Base-by-base conservation (phyloP, 1,140 invertebrate genomes). In the Drosophila mojavensis region DNA sequence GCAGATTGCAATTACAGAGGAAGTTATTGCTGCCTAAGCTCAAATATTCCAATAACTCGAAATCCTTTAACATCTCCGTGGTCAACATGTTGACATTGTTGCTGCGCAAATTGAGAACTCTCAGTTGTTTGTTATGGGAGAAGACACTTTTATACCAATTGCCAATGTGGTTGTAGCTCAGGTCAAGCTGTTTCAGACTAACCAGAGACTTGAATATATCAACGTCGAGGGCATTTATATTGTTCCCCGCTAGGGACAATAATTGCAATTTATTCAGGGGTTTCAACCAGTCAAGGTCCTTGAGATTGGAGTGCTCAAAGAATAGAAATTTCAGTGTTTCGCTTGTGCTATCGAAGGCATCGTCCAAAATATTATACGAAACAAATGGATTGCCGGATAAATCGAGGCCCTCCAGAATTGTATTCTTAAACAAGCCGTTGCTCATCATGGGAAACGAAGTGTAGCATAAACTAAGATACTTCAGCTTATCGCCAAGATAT, bases 71-170 rank as follows among this genome's bases (percentile, higher is more conserved):
- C 93, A 94, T 94, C 61, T 93, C 89, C 7, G 82, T 80, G 0
- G 93, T 91, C 4, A 94, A 85, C 17, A 94, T 62, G 41, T 94
- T 94, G 11, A 95, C 92, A 48, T 93, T 94, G 55, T 95, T 95
- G 4, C 93, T 75, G 11, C 74, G 78, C 4, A 95, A 59, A 4
- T 90, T 92, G 0, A 95, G 41, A 2, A 93, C 61, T 30, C 92
- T 79, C 11, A 95, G 58, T 0, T 80, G 79, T 3, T 77, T 75
- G 67, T 94, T 93, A 0, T 86, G 66, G 0, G 58, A 64, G 41
- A 94, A 93, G 0, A 88, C 81, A 11, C 72, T 84, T 3, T 78
- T 65, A 20, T 93, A 93, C 94, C 94, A 94, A 15, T 93, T 90
- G 0, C 77, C 90, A 3, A 94, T 84, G 78, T 93, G 93, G 64